Percentiles rank a stretch among this genome's conserved stretches.
phyloP scores from a whole-genome alignment of 2,113 vertebrate species.

The Takifugu flavidus region DNA sequence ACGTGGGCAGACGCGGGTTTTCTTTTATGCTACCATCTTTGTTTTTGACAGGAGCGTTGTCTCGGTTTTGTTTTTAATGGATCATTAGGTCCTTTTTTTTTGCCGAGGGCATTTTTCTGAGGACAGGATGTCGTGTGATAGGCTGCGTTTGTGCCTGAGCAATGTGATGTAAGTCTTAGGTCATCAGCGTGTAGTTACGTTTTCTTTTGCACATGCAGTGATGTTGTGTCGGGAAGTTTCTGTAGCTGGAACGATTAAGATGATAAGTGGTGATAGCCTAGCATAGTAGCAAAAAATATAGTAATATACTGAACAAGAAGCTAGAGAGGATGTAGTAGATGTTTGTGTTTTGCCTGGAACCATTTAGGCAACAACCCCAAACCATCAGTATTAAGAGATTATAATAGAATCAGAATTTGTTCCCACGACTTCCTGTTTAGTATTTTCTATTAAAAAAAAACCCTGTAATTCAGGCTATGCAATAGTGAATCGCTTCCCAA shows the following conservation, averaged over 20 bases:
- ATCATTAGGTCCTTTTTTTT: slow-evolving; percentile 25
- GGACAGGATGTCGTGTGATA: slow-evolving; percentile 28
- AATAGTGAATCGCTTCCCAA: slow-evolving; percentile 24
- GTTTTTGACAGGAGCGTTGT: slow-evolving; percentile 23
- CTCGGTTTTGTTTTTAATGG: slow-evolving; percentile 22
- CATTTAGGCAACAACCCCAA: slow-evolving; percentile 16
- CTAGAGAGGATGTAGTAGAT: slow-evolving; percentile 20
- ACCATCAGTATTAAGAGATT: not conserved
- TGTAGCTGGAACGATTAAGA: slow-evolving; percentile 22
- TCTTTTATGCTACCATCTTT: slow-evolving; percentile 7
- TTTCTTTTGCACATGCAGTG: slow-evolving; percentile 40
- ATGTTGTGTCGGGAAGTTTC: slow-evolving; percentile 28
- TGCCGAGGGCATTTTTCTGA: slow-evolving; percentile 48
- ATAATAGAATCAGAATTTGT: not conserved
- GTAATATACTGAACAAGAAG: slow-evolving; percentile 7
- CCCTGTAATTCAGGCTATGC: slow-evolving; percentile 43
- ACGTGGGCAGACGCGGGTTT: not conserved
- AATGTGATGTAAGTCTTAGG: slow-evolving; percentile 12
- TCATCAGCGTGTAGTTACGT: slow-evolving; percentile 28
- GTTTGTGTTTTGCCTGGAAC: slow-evolving; percentile 21
- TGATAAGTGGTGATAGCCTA: slow-evolving; percentile 27
- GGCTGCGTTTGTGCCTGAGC: not conserved
- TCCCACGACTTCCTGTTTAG: slow-evolving; percentile 17
- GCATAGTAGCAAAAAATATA: slow-evolving; percentile 40
- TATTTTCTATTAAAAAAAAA: slow-evolving; percentile 6